Percentiles rank a stretch among this genome's conserved stretches.
These are phyloP conservation scores for Acrossocheilus fasciatus DNA, from an alignment of 2,797 vertebrate genomes.

Conservation along the genomic window DNA sequence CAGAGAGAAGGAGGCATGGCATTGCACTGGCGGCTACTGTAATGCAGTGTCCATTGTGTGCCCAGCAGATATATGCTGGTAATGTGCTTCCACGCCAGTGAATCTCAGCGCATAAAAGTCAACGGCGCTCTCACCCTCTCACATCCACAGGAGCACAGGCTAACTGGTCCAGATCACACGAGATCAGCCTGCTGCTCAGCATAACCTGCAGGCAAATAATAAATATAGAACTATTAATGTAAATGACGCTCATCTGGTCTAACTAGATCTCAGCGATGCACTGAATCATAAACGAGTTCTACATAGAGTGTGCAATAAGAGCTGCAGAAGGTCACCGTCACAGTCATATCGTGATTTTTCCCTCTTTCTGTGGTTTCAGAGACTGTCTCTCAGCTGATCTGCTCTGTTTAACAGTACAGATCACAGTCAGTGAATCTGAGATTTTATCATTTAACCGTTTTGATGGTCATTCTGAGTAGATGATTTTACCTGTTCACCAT, in stretches of 20 bases:
- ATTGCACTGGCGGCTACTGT: slow-evolving; percentile 2
- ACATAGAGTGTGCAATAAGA: background rate
- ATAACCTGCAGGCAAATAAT: slow-evolving; percentile 4
- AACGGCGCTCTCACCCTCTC: background rate
- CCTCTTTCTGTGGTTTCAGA: background rate
- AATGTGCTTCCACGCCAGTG: slow-evolving; percentile 41
- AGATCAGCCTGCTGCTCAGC: background rate
- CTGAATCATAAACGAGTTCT: background rate
- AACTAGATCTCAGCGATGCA: slow-evolving; percentile 4
- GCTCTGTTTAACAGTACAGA: background rate
- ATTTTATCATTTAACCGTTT: background rate
- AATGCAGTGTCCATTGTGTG: slow-evolving; percentile 33
- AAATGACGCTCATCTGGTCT: background rate
- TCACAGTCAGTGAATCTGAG: background rate
- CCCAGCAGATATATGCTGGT: slow-evolving; percentile 3
- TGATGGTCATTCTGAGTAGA: background rate
- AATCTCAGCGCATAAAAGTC: slow-evolving; percentile 18
- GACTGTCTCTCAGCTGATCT: background rate
- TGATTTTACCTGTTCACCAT: background rate
- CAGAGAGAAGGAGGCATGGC: background rate
- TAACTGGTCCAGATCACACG: slow-evolving; percentile 2
- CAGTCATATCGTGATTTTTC: background rate
- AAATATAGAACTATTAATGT: background rate
- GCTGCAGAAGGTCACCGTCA: background rate
- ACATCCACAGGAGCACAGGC: slow-evolving; percentile 1